phyloP scores from a whole-genome alignment of 2,113 vertebrate genomes.

The Upupa epops region DNA sequence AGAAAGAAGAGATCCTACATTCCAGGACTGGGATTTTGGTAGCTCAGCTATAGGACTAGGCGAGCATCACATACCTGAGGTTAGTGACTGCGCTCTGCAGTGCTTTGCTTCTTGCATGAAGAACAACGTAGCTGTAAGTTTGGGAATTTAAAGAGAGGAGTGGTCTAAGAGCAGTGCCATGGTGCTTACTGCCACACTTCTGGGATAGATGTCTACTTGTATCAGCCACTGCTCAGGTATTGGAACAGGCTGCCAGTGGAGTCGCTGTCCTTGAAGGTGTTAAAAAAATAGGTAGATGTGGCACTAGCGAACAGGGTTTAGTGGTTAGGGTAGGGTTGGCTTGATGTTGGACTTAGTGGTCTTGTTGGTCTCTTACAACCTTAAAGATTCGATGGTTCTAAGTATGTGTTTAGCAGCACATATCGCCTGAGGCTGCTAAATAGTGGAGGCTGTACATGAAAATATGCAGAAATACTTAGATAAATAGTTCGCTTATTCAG shows the following conservation, averaged over 20 bases:
- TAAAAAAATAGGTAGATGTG: too few relatives aligned
- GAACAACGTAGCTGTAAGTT: not conserved
- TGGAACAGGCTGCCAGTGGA: too few relatives aligned
- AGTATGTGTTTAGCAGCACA: not conserved
- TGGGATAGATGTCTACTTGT: not conserved
- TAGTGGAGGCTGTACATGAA: not conserved
- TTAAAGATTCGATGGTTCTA: too few relatives aligned
- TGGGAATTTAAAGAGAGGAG: not conserved
- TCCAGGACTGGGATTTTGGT: not conserved
- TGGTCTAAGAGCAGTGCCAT: not conserved
- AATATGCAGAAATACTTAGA: not conserved
- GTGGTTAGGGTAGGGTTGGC: too few relatives aligned
- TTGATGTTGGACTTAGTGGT: too few relatives aligned
- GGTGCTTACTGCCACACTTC: not conserved
- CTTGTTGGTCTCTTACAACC: too few relatives aligned
- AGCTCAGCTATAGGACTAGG: not conserved
- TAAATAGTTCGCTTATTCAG: not conserved
- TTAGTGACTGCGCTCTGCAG: not conserved
- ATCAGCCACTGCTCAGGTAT: too few relatives aligned
- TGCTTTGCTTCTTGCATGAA: not conserved
- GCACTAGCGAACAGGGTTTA: too few relatives aligned
- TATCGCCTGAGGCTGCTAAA: not conserved
- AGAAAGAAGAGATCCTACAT: not conserved
- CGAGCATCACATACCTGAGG: not conserved
- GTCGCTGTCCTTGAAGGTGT: too few relatives aligned